Percentiles rank a stretch among this genome's conserved stretches.
Conservation (phyloP, 2,797 vertebrate genomes). For the Sciaenops ocellatus region DNA sequence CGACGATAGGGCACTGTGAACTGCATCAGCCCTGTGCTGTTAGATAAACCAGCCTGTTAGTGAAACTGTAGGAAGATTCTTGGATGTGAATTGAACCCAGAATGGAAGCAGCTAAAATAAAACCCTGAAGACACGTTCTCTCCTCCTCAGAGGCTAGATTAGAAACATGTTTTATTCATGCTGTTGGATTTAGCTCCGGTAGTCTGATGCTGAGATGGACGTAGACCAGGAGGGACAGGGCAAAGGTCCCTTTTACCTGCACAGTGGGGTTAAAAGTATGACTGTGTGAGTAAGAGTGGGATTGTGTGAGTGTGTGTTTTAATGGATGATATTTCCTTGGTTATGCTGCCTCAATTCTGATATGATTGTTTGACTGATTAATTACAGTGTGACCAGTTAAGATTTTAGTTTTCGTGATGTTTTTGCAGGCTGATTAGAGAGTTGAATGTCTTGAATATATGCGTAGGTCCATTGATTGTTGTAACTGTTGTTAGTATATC, state of each 20-base stretch:
- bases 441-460: no score
- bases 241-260: constrained; percentile 11
- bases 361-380: background rate
- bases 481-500: background rate
- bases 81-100: constrained; percentile 5
- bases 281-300: background rate
- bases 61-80: constrained; percentile 18
- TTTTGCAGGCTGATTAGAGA: no score
- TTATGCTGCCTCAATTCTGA: background rate
- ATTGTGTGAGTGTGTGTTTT: background rate
- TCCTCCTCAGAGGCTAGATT: constrained; percentile 16
- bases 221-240: background rate
- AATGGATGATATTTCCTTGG: background rate
- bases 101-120: constrained; percentile 57
- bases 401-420: background rate
- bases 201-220: constrained; percentile 25
- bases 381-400: background rate
- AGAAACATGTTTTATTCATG: constrained; percentile 70
- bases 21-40: background rate
- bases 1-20: background rate
- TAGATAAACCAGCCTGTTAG: constrained; percentile 4
- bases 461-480: background rate
- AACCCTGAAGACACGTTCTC: constrained; percentile 27
- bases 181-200: constrained; percentile 24
- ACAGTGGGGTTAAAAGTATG: background rate